Conservation (phyloP, 2,888 invertebrate genomes). For the Limenitis camilla region DNA sequence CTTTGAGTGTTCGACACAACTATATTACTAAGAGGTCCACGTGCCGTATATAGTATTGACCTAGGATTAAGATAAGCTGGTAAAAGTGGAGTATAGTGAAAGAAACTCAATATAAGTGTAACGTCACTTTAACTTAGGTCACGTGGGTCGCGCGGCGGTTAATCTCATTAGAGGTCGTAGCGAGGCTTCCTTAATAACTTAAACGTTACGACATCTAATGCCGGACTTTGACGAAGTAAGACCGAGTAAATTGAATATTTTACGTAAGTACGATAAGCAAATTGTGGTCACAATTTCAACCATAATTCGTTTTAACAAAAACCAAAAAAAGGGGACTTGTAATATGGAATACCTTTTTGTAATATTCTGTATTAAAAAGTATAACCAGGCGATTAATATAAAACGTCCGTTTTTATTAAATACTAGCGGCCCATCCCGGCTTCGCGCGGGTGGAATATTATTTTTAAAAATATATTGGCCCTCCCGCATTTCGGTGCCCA, state of each 20-base stretch:
- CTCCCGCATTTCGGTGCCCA: too few relatives aligned
- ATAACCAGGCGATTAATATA: too few relatives aligned
- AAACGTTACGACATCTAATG: constrained; percentile 47
- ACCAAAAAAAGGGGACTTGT: neutral
- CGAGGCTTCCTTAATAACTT: constrained; percentile 65
- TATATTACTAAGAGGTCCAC: neutral
- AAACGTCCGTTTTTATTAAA: too few relatives aligned
- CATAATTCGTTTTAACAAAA: neutral
- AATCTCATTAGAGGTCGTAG: constrained; percentile 59
- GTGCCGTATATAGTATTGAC: constrained; percentile 12
- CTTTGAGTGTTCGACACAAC: too few relatives aligned
- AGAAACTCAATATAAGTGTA: constrained; percentile 16
- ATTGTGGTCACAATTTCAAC: constrained; percentile 3
- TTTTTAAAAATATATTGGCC: too few relatives aligned
- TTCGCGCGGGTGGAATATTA: too few relatives aligned
- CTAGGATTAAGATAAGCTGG: constrained; percentile 20
- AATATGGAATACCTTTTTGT: too few relatives aligned
- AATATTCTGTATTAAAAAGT: too few relatives aligned
- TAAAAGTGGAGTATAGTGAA: constrained; percentile 16
- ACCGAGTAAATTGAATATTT: constrained; percentile 44
- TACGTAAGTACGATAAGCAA: constrained; percentile 27
- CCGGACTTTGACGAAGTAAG: constrained; percentile 37
- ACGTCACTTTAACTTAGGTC: constrained; percentile 23
- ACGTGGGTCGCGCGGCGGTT: constrained; percentile 37
- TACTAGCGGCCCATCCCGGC: too few relatives aligned